Evolutionary conservation across 1,140 invertebrate species (phyloP), one percentile per base, ranked within the genome.

Genomic region (Drosophila cardini): DNA sequence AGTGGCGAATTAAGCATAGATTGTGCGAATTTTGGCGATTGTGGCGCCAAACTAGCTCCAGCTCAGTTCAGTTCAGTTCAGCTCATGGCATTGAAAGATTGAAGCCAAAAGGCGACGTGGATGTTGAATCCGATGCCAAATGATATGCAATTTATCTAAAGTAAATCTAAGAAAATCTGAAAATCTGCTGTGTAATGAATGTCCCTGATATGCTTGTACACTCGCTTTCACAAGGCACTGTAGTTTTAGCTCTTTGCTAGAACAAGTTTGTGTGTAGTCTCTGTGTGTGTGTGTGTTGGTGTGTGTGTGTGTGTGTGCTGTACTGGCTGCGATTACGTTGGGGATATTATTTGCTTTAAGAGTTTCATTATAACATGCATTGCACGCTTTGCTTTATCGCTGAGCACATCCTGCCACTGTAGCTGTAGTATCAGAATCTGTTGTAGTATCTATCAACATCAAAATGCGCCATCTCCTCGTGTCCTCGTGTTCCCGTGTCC

Each of bases 301-400:
- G 40, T 38, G 15, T 32, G 34, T 64, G 32, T 32, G 26, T 10
- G 57, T 34, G 11, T 10, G 32, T 21, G 64, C n/a, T n/a, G 0
- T 21, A 4, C 21, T 21, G 9, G 36, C 5, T 69, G 36, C 38
- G 67, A 55, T 55, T 55, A 55, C 52, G 10, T 55, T 53, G n/a
- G 53, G 72, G 69, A 84, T 80, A 87, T 87, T 84, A 89, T 84
- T 89, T 80, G 84, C 84, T 87, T 89, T 87, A 89, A 89, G 84
- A 83, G 80, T 87, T 87, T 87, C 84, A 87, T 87, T 87, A 87
- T 87, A 87, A 89, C 84, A 87, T 89, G 84, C 84, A 87, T 84
- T 58, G 84, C 84, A 89, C 80, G 73, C 73, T 78, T 62, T 76
- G 70, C 80, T 87, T 89, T 89, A 89, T 89, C 83, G 57, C 76